Base-by-base conservation (phyloP, 2,113 vertebrate genomes). In the Condylura cristata region DNA sequence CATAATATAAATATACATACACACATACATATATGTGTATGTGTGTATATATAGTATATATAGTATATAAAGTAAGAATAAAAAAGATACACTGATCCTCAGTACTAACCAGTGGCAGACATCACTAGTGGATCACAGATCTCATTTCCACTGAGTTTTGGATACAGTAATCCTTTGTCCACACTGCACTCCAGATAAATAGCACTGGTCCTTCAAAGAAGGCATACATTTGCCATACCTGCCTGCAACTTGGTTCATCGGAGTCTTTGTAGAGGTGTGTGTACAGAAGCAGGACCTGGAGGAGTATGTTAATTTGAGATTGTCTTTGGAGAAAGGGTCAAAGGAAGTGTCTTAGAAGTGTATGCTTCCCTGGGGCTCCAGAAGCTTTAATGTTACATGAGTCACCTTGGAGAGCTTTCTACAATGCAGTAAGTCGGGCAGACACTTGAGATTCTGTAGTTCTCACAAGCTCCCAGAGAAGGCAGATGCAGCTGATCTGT, bases 51-150 rank as follows among this genome's bases (percentile, higher is more conserved):
- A n/a, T n/a, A n/a, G n/a, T n/a, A n/a, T n/a, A n/a, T n/a, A n/a
- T n/a, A n/a, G n/a, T n/a, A n/a, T n/a, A n/a, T n/a, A n/a, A n/a
- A n/a, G n/a, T n/a, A n/a, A n/a, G n/a, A n/a, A n/a, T n/a, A n/a
- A n/a, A n/a, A n/a, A n/a, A 63, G 41, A 63, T 71, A 24, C 24
- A 86, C 11, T 80, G 26, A 39, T 60, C 0, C 3, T 32, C 14
- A 78, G 28, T 18, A 0, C 61, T 46, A 53, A 26, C 32, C 86
- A 34, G 7, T 51, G 72, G 71, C 82, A 84, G 61, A 83, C 68
- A 60, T 92, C 51, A 85, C 32, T 85, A 90, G 88, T 7, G 58
- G 72, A 95, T 90, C 72, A 90, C 44, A 18, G 87, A 91, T 5
- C 8, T 86, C n/a, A 53, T 79, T 91, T 34, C 37, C 72, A 3